Base-by-base conservation (phyloP, 2,888 invertebrate genomes). In the Harpalus rubripes region DNA sequence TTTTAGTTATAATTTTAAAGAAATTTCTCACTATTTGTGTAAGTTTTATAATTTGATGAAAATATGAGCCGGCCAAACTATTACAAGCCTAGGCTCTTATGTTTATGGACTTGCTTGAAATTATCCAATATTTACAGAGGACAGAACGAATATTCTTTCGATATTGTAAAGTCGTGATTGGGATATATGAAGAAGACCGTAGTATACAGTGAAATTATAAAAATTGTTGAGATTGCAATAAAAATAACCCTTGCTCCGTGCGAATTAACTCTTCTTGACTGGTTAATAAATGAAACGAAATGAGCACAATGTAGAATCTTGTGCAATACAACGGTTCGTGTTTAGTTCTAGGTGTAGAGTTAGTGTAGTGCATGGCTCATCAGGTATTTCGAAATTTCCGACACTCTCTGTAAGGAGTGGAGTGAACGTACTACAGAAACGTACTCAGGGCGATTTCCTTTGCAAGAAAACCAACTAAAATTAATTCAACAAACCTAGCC, bases 371-470 rank as follows among this genome's bases (percentile, higher is more conserved):
- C 39, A 74, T 26, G 72, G 72, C 72, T 74, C 72, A 74, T 74
- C 72, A 74, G 72, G 72, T 74, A 41, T 74, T 74, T 44, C 52
- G 72, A 74, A 74, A 74, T 74, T 74, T 74, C 72, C 72, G 72
- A 74, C 72, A 18, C 72, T 74, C 44, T 18, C 44, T 74, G 44
- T 18, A 44, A 74, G 72, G 72, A 74, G 72, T 74, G 72, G 32
- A 52, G 44, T 52, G 44, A 52, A 52, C 44, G 44, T 6, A 8
- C 44, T 5, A 10, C 44, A 52, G 44, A 52, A 6, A 52, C 44
- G 44, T 8, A 52, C 10, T 52, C 44, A 52, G 44, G 44, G 44
- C 5, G 10, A 52, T 52, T 52, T 52, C 12, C 44, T 12, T 22
- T 22, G 22, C 22, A 22, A 22, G 22, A 22, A 22, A 22, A 22